Conservation (phyloP, 2,113 vertebrate genomes). For the Epinephelus lanceolatus region DNA sequence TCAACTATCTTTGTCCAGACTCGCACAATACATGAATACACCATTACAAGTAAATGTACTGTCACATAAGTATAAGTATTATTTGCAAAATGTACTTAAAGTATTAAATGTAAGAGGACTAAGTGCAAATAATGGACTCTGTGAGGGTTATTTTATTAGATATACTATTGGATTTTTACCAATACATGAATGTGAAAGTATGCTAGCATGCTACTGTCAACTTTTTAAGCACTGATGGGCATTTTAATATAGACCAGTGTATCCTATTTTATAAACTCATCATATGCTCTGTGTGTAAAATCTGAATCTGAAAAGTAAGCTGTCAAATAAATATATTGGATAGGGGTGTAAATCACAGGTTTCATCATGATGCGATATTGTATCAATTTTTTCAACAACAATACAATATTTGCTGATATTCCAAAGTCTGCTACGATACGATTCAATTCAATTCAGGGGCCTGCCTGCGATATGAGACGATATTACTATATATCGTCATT, state of each 20-base stretch:
- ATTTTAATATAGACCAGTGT: neutral
- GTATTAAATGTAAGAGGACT: neutral
- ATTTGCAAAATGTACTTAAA: neutral
- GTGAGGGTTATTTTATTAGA: neutral
- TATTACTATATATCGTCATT: too few relatives aligned
- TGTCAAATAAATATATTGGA: too few relatives aligned
- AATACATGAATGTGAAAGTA: neutral
- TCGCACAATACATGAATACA: neutral
- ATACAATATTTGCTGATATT: too few relatives aligned
- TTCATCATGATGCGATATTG: too few relatives aligned
- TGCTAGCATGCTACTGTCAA: neutral
- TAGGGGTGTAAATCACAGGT: too few relatives aligned
- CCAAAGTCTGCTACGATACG: too few relatives aligned
- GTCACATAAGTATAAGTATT: neutral
- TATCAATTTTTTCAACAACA: too few relatives aligned
- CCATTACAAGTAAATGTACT: neutral
- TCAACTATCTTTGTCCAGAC: too few relatives aligned
- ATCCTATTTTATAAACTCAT: neutral
- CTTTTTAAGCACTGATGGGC: neutral
- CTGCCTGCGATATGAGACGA: too few relatives aligned
- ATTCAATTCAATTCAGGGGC: too few relatives aligned
- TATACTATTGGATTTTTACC: neutral
- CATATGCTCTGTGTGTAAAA: neutral
- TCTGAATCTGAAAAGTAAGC: too few relatives aligned
- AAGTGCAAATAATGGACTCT: neutral